Evolutionary conservation across 1,140 invertebrate species (phyloP), one percentile per base, ranked within the genome.

Genomic region (Caenorhabditis brenneri): DNA sequence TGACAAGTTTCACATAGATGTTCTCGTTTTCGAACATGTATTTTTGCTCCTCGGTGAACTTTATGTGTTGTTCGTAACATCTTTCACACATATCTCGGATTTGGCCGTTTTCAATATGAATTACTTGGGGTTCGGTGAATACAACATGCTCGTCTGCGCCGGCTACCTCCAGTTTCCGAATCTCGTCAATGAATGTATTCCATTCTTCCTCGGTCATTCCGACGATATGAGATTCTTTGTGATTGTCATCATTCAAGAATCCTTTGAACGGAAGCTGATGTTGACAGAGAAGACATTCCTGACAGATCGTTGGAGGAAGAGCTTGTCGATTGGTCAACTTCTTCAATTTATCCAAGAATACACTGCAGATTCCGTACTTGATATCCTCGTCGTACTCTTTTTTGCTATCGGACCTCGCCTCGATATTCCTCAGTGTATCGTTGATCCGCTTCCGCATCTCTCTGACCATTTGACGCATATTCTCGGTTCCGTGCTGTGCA

Each of bases 21-120:
- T 39, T 74, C 65, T 74, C 65, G n/a, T 74, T 74, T 10, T 74
- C 65, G n/a, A 74, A 74, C 65, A 74, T 42, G 65, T 74, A 74
- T 19, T 74, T 74, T n/a, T 46, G 65, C 36, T 74, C 65, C 24
- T 74, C 65, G 6, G 65, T 74, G 36, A 74, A 74, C 65, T 42
- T 39, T 42, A 74, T 74, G 29, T 74, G 65, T 31, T 74, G 65
- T 22, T 74, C 65, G n/a, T 19, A 24, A 74, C 65, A 74, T 6
- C 10, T 12, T 24, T 42, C 65, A 46, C 65, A 74, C 33, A 74
- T 22, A 12, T 74, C 65, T n/a, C 33, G 7, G 33, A 74, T 74
- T 7, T 24, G 16, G 0, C 65, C 65, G n/a, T 74, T 74, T 74
- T 74, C 65, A 12, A 74, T 74, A 5, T 12, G 36, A 19, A 74